Evolutionary conservation across 2,113 vertebrate species (phyloP), one percentile per base, ranked within the genome.

Genomic region (Paradisaea rubra): DNA sequence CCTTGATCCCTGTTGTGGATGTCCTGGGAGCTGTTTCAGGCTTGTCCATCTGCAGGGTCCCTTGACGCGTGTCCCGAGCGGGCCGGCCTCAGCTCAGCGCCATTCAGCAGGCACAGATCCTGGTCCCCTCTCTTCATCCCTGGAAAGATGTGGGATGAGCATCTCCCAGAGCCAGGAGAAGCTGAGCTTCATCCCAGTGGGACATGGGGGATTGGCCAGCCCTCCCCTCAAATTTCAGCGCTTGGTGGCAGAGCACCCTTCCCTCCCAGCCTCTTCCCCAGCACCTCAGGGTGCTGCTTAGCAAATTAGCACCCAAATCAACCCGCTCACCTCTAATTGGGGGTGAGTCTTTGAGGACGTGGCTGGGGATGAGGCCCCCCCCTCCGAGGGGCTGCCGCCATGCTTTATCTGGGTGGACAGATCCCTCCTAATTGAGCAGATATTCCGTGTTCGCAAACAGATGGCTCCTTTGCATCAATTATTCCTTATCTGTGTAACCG

Each of bases 391-490:
- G 96, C 97, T 95, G 89, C 94, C 8, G 81, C 93, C 81, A 91
- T 93, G 96, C 95, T 97, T 97, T 97, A 97, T 96, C 85, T 95
- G 96, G 97, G 95, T 92, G 97, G 97, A 96, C 94, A 97, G 97
- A 96, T 97, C 96, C 94, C 95, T 96, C 96, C 94, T 98, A 97
- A 98, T 97, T 97, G 95, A 97, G 97, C 96, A 96, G 97, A 97
- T 96, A 94, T 33, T 96, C 93, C 11, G 41, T 94, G 96, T 97
- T 97, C 96, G 31, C 95, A 98, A 97, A 97, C 96, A 98, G 97
- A 98, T 97, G 97, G 97, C 93, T 97, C 89, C 98, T 98, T 98
- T 98, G 98, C 98, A 98, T 98, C 98, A 98, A 98, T 98, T 98
- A 98, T 98, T 97, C 96, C 97, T 96, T 97, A 98, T 97, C 97